Percentiles rank a stretch among this genome's conserved stretches.
These are phyloP conservation scores for Brachionus sp. DNA, from an alignment of 1,140 invertebrate genomes.

Conservation along the genomic window DNA sequence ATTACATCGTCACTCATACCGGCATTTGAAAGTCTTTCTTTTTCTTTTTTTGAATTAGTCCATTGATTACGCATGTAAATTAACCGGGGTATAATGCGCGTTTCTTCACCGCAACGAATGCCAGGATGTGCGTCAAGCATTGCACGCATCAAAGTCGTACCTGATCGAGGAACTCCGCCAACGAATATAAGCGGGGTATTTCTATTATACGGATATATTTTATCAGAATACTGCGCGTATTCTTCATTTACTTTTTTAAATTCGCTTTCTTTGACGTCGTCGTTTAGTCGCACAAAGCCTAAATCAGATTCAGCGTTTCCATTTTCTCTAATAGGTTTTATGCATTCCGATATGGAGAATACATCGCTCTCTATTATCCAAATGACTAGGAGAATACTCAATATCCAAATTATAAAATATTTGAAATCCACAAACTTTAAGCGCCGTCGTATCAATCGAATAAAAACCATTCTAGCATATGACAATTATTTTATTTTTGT, in stretches of 20 bases:
- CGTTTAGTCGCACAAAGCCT: constrained; percentile 19
- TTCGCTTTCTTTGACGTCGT: neutral
- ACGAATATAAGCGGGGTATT: constrained; percentile 67
- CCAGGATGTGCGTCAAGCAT: constrained; percentile 98
- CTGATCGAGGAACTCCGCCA: constrained; percentile 90
- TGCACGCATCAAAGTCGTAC: constrained; percentile 91
- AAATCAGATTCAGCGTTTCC: constrained; percentile 35
- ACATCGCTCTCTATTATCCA: constrained; percentile 25
- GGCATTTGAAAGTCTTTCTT: constrained; percentile 68
- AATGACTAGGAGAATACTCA: neutral
- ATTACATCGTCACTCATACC: constrained; percentile 86
- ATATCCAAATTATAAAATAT: constrained; percentile 18
- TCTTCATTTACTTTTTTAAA: neutral
- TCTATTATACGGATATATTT: constrained; percentile 40
- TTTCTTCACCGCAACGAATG: constrained; percentile 95
- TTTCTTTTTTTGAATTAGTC: constrained; percentile 85
- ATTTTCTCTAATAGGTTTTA: constrained; percentile 10
- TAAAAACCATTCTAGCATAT: constrained; percentile 7
- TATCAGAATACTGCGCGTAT: neutral
- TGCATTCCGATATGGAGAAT: neutral
- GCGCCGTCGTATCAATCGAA: neutral
- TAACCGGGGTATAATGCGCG: constrained; percentile 87
- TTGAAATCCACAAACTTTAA: neutral
- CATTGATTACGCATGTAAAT: constrained; percentile 79
- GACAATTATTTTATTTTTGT: neutral